These are phyloP conservation scores for Eublepharis macularius DNA, from an alignment of 2,113 vertebrate genomes.

Conservation along the genomic window DNA sequence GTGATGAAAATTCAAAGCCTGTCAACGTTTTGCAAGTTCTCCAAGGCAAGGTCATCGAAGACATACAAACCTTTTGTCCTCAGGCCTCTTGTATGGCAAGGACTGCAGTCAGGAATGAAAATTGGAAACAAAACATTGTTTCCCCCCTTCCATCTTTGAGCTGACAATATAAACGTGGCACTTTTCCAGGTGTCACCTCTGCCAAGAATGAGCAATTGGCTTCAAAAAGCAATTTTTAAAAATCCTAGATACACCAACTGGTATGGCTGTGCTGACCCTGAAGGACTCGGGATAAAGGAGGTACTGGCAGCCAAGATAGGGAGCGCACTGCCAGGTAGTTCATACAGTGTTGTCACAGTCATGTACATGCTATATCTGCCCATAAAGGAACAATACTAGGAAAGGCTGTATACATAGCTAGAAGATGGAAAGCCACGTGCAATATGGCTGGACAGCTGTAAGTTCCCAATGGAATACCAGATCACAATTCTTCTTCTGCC, in stretches of 20 bases:
- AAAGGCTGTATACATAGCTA: background rate
- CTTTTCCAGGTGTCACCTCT: constrained; percentile 31
- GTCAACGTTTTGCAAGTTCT: background rate
- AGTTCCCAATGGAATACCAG: background rate
- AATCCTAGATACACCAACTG: background rate
- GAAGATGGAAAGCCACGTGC: background rate
- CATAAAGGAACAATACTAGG: background rate
- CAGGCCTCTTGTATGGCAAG: constrained; percentile 16
- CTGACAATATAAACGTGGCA: constrained; percentile 33
- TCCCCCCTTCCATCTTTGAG: constrained; percentile 12
- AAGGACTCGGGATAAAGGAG: background rate
- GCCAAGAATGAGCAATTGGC: constrained; percentile 52
- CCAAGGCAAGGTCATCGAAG: background rate
- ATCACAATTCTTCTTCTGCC: background rate
- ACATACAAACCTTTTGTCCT: constrained; percentile 15
- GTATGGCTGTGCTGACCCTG: background rate
- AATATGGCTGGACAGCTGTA: background rate
- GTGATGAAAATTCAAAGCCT: constrained; percentile 14
- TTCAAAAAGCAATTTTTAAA: constrained; percentile 47
- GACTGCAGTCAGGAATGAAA: constrained; percentile 14
- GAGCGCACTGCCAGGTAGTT: background rate
- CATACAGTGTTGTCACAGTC: background rate
- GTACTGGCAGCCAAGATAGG: background rate
- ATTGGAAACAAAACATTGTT: background rate
- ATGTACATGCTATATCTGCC: background rate